Percentiles rank a stretch among this genome's conserved stretches.
These are phyloP conservation scores for Eupithecia pulchellata DNA, from an alignment of 2,888 invertebrate genomes.

Conservation along the genomic window DNA sequence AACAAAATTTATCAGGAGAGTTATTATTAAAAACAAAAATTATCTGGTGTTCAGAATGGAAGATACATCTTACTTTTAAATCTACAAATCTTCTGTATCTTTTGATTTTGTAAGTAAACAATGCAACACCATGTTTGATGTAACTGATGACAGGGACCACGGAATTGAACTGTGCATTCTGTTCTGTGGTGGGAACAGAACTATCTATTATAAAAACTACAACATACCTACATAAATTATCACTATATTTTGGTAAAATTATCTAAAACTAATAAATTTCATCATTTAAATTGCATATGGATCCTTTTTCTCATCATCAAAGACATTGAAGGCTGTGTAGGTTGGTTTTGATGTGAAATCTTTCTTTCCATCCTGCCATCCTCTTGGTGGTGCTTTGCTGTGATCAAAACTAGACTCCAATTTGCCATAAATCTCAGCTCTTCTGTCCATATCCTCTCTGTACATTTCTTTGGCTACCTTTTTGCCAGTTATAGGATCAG, in stretches of 20 bases:
- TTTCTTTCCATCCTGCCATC: conserved; percentile 92
- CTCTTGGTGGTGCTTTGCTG: conserved; percentile 90
- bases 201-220: conserved; percentile 8
- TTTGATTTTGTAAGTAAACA: background rate
- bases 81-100: background rate
- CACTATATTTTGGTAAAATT: conserved; percentile 36
- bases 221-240: conserved; percentile 23
- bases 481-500: conserved; percentile 94
- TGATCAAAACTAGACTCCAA: conserved; percentile 89
- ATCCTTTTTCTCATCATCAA: conserved; percentile 88
- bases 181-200: background rate
- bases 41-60: background rate
- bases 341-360: conserved; percentile 92
- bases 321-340: conserved; percentile 92
- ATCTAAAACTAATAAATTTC: conserved; percentile 21
- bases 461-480: conserved; percentile 90
- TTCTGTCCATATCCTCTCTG: conserved; percentile 90
- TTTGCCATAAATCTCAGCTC: conserved; percentile 89
- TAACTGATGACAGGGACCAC: too few relatives aligned
- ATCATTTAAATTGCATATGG: conserved; percentile 88
- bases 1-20: too few relatives aligned
- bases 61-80: background rate
- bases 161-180: too few relatives aligned
- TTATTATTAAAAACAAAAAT: background rate
- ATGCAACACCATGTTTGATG: too few relatives aligned